Evolutionary conservation across 2,888 invertebrate genomes (phyloP), one percentile per base, ranked within the genome.

Genomic region (Chrysomela aeneicollis): DNA sequence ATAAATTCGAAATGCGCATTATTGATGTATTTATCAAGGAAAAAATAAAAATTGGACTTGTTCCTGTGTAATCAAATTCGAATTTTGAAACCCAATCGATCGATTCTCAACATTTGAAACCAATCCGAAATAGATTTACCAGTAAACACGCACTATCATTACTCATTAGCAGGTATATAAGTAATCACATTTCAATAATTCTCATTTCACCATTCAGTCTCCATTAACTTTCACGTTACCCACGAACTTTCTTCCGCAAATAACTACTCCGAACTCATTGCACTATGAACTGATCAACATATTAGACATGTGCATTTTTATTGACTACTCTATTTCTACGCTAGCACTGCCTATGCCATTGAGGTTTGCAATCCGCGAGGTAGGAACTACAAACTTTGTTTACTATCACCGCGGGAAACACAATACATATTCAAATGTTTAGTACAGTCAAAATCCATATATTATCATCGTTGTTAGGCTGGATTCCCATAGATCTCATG

Each of bases 401-500:
- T 66, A 70, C 70, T 70, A 70, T 71, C 70, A 68, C 72, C 64
- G 67, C 67, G 64, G 67, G 64, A 70, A 68, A 66, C 63, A 59
- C 50, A 51, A 61, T 59, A 26, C 26, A 3, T 26, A 57, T 57
- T 55, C 53, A 47, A 50, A 15, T 21, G 21, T 26, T 62, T 70
- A 71, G 70, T 49, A 66, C 68, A 63, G 68, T 69, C 42, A 42
- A 42, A 42, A 15, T 42, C n/a, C 15, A 42, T n/a, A 3, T n/a
- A n/a, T n/a, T n/a, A n/a, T n/a, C n/a, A 15, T 10, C 42, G 8
- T 42, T 8, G n/a, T 35, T 10, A 4, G 9, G 32, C 2, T 5
- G 2, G 32, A 35, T 35, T n/a, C n/a, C n/a, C n/a, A n/a, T n/a
- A n/a, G n/a, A n/a, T n/a, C n/a, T n/a, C n/a, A n/a, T n/a, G n/a